Base-by-base conservation (phyloP, 2,888 invertebrate species). In the Zygogramma bicolorata region DNA sequence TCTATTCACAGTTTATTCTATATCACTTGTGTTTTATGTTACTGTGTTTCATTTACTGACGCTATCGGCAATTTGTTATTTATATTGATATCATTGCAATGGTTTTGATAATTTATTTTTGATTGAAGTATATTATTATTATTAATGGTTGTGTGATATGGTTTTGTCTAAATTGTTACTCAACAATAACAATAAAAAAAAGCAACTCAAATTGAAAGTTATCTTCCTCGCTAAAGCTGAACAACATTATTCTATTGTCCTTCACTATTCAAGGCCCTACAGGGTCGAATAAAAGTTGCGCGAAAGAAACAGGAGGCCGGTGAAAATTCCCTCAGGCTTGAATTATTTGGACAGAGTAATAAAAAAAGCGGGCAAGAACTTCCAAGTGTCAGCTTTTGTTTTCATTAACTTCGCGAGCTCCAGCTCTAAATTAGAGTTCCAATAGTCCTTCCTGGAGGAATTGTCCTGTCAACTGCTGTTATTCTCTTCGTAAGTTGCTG, bases 381-480 rank as follows among this genome's bases (percentile, higher is more conserved):
- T 61, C 18, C 3, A 22, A 34, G 34, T 40, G 61, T 61, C 61
- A 38, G 22, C 42, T 42, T 62, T 62, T 62, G 62, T 62, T 62
- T 62, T 62, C 62, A 62, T 62, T 62, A 62, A 62, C 42, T 62
- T 62, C 8, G 42, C 10, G 15, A 62, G 40, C 42, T 40, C 8
- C 4, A 15, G 25, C 42, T 42, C 8, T 40, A 27, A 22, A 27
- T 25, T n/a, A 53, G 27, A 53, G 53, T 53, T 27, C 53, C 53
- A 53, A 25, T n/a, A 25, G 27, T 6, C 53, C 7, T 25, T 13
- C 22, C 53, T 27, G 53, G 13, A 27, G 53, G n/a, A 27, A 53
- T 53, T 53, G 53, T 15, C 22, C 27, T 10, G 25, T 13, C 22
- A 25, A n/a, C 25, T 53, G 53, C 25, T 25, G 53, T 27, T 22